These are phyloP conservation scores for Asbolus verrucosus DNA, from an alignment of 1,140 invertebrate genomes.

Conservation along the genomic window DNA sequence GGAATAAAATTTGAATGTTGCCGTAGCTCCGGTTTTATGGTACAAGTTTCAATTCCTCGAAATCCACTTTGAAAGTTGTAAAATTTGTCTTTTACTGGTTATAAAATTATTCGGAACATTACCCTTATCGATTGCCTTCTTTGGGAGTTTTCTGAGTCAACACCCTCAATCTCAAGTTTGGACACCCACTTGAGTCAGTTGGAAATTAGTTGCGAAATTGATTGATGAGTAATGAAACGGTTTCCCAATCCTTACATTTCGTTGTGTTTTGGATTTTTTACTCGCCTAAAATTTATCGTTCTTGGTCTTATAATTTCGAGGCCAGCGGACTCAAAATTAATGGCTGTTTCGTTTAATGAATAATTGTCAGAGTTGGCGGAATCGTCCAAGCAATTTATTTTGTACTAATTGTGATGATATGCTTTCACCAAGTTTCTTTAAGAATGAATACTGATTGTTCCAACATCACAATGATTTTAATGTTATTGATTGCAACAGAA, in stretches of 20 bases:
- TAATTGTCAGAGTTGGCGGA: background rate
- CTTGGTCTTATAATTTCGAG: no score
- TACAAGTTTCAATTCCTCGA: background rate
- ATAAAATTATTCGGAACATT: conserved; percentile 6
- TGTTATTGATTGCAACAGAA: background rate
- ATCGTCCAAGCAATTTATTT: background rate
- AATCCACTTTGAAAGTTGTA: conserved; percentile 5
- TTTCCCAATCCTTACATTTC: background rate
- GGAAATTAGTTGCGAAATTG: background rate
- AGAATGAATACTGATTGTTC: background rate
- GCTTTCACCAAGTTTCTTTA: conserved; percentile 17
- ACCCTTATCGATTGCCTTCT: background rate
- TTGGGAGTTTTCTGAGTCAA: conserved; percentile 1
- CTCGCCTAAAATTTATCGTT: no score
- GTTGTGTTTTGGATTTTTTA: no score
- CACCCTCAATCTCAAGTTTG: conserved; percentile 3
- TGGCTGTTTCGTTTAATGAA: background rate
- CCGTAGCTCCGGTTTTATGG: no score
- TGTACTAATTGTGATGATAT: conserved; percentile 1
- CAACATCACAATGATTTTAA: background rate
- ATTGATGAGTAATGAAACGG: background rate
- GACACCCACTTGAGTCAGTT: background rate
- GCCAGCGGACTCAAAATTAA: background rate
- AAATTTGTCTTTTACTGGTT: no score
- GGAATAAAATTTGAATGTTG: no score